phyloP scores from a whole-genome alignment of 2,888 invertebrate genomes.

The Agrochola litura region DNA sequence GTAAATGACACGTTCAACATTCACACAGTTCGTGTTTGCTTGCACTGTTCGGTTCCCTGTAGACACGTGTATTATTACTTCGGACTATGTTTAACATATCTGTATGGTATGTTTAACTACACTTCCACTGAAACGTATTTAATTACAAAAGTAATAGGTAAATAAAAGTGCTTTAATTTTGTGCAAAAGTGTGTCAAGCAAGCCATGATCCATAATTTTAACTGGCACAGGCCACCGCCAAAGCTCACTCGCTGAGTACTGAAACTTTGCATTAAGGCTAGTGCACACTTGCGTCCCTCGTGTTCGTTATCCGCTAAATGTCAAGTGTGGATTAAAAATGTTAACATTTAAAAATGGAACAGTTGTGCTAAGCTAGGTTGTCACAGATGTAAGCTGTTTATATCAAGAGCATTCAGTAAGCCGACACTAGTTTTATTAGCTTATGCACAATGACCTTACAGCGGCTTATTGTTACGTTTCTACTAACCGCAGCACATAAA shows the following conservation, averaged over 20 bases:
- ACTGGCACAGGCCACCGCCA: conserved; percentile 3
- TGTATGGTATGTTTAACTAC: conserved; percentile 26
- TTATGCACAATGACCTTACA: conserved; percentile 58
- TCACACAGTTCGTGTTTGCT: conserved; percentile 39
- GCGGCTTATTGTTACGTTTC: conserved; percentile 56
- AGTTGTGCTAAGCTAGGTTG: conserved; percentile 11
- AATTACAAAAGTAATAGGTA: conserved; percentile 43
- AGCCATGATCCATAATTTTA: conserved; percentile 29
- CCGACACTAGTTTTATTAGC: conserved; percentile 56
- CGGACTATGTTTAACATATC: conserved; percentile 22
- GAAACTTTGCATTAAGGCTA: conserved; percentile 24
- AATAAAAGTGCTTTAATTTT: conserved; percentile 45
- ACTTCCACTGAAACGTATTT: conserved; percentile 31
- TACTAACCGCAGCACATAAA: conserved; percentile 46
- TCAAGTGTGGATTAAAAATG: conserved; percentile 13
- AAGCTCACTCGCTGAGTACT: conserved; percentile 17
- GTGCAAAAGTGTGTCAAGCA: conserved; percentile 44
- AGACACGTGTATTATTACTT: conserved; percentile 32
- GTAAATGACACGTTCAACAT: conserved; percentile 45
- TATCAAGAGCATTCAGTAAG: conserved; percentile 52
- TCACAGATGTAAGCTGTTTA: conserved; percentile 45
- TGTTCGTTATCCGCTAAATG: conserved; percentile 16
- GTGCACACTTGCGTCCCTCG: conserved; percentile 11
- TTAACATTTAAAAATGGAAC: conserved; percentile 30
- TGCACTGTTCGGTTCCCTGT: conserved; percentile 31